Base-by-base conservation (phyloP, 2,888 invertebrate species). In the Hylaea fasciaria region DNA sequence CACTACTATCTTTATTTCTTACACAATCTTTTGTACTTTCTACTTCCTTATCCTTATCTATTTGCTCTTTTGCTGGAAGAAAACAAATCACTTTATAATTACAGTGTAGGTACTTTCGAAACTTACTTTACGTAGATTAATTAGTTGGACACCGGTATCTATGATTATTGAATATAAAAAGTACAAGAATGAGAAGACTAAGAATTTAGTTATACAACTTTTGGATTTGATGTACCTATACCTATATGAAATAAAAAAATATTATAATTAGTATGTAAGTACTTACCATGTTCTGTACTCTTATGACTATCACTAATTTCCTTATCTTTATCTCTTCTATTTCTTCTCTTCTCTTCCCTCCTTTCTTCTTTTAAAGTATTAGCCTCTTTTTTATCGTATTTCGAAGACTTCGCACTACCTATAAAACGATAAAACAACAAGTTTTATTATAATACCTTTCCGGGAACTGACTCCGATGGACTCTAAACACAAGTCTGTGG, bases 1-100 rank as follows among this genome's bases (percentile, higher is more conserved):
- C 93, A 90, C 80, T 96, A 95, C 78, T 97, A 69, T 90, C 89
- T 76, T 86, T 90, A 84, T 73, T 82, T 84, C 86, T 89, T 77
- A 82, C 74, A 80, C 71, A 80, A 70, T 90, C 89, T 83, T 88
- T 91, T 89, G 86, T 89, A 87, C 86, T 89, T 80, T 91, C 90
- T 84, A 85, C 75, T 74, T 90, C 89, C 77, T 80, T 90, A 82
- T 90, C 89, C 77, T 80, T 90, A 82, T 86, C 76, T 83, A 87
- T 79, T 80, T 86, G 85, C 84, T 91, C 91, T 86, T 88, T 91
- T 78, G 82, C 91, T 91, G 81, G 14, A 89, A 89, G 1, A 13
- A 40, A 22, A 13, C 47, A 53, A 55, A 37, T 3, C 11, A 10
- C 12, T 7, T 9, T n/a, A n/a, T 12, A n/a, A 37, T n/a, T 37